Evolutionary conservation across 2,113 vertebrate genomes (phyloP), one percentile per base, ranked within the genome.

Genomic region (Microcebus ravelobensis): DNA sequence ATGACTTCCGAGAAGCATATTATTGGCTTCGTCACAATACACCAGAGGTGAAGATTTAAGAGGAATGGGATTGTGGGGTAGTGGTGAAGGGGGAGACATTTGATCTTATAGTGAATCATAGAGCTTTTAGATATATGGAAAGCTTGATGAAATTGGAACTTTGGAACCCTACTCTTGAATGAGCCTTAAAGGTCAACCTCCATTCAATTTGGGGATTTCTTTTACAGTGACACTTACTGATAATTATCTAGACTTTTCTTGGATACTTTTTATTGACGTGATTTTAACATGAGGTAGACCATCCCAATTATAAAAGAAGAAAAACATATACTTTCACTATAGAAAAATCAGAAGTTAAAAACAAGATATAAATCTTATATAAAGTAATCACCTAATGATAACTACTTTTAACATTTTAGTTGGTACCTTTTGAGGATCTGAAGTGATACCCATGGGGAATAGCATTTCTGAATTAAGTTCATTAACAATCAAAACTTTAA

Each of bases 21-120:
- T 99, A 99, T 86, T 99, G 99, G 99, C 99, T 99, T 88, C 98
- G 99, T 42, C 99, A 99, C 99, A 99, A 99, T 98, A 99, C 99
- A 0, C 99, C 99, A 0, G 99, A 99, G 99, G 99, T 99, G 90
- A 98, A 98, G 29, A 87, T 86, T 88, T 55, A 61, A 55, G 83
- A 77, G 68, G 7, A 52, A 20, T 6, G 34, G 42, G n/a, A n/a
- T 86, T 91, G 11, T 85, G 34, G 57, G 52, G 20, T 34, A 9
- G 45, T 11, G 17, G 7, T 8, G 17, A 39, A 25, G 31, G 31
- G 12, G 5, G 14, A 70, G 63, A 73, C 74, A 57, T 79, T 94
- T 85, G 48, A 61, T 76, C 55, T 89, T 90, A 20, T 12, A 77
- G 50, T 55, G 63, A 95, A 63, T 81, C 31, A 50, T 67, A 17